Conservation (phyloP, 2,888 invertebrate genomes). For the Malthinus seriepunctatus region DNA sequence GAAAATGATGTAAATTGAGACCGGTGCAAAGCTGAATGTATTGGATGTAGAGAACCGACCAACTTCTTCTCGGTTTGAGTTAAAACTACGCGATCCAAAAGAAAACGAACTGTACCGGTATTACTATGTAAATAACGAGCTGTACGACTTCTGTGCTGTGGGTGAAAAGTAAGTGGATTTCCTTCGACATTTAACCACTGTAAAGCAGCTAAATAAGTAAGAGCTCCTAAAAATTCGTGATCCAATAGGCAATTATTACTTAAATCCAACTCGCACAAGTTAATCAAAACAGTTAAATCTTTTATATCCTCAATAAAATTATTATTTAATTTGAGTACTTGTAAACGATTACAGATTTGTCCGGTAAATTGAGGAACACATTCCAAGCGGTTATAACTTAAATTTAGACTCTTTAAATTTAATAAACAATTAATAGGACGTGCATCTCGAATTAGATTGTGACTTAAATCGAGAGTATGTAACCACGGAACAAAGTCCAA, state of each 20-base stretch:
- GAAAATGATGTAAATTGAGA: slow-evolving; percentile 32
- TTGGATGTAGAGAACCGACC: slow-evolving; percentile 16
- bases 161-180: slow-evolving; percentile 67
- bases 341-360: slow-evolving; percentile 57
- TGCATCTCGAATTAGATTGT: slow-evolving; percentile 62
- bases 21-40: slow-evolving; percentile 26
- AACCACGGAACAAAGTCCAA: slow-evolving; percentile 65
- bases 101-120: slow-evolving; percentile 57
- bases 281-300: slow-evolving; percentile 59
- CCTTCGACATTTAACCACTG: slow-evolving; percentile 61
- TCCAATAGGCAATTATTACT: slow-evolving; percentile 67
- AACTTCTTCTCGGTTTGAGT: slow-evolving; percentile 55
- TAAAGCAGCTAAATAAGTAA: slow-evolving; percentile 60
- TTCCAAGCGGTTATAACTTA: slow-evolving; percentile 66
- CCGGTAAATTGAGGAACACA: slow-evolving; percentile 61
- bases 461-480: slow-evolving; percentile 66
- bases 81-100: slow-evolving; percentile 59
- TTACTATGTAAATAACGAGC: slow-evolving; percentile 62
- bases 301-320: slow-evolving; percentile 66
- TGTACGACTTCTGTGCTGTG: slow-evolving; percentile 60
- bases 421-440: slow-evolving; percentile 62
- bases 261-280: slow-evolving; percentile 64
- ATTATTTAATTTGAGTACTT: slow-evolving; percentile 61
- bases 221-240: slow-evolving; percentile 59
- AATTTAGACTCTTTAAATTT: slow-evolving; percentile 65